A percentile compares a stretch with the other conserved stretches of the same genome.
phyloP scores from a whole-genome alignment of 2,113 vertebrate species.

The human region GRCh38 chr2:185900501-185901000 shows the following conservation, averaged over 20 bases:
- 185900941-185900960: neutral
- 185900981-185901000: neutral
- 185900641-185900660: neutral
- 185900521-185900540: neutral
- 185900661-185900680: neutral
- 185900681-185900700: neutral
- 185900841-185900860: neutral
- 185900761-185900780: neutral
- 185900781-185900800: neutral
- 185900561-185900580: neutral
- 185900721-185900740: neutral
- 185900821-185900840: neutral
- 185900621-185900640: neutral
- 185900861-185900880: too few relatives aligned
- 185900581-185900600: neutral
- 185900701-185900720: neutral
- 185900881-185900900: neutral
- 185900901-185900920: neutral
- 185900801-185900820: neutral
- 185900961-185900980: neutral
- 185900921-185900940: neutral
- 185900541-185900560: neutral
- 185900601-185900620: neutral
- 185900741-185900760: neutral
- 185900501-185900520: neutral